Evolutionary conservation across 1,140 invertebrate genomes (phyloP), one percentile per base, ranked within the genome.

Genomic region (Bombyx mori): DNA sequence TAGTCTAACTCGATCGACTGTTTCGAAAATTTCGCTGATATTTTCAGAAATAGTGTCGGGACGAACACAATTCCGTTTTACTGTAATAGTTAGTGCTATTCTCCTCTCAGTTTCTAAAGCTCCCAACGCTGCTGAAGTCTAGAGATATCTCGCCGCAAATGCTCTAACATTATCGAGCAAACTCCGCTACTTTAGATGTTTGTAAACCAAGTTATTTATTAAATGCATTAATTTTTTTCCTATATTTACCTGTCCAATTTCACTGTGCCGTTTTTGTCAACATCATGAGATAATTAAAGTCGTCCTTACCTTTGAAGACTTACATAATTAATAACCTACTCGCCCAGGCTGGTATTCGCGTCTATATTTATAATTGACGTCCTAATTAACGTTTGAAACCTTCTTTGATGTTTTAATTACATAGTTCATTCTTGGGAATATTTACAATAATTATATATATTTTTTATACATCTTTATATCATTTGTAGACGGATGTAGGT

Each of bases 81-180:
- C 63, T 60, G 53, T 59, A 64, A 67, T 79, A 66, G 71, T 35
- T 75, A 70, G 61, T 56, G 57, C 69, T 61, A 75, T 76, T 78
- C 69, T 75, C 66, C 66, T 54, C 43, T 52, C 54, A 61, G 52
- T 47, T 56, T 62, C 56, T 58, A 47, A 12, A 12, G 45, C 45
- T 47, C 9, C 9, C 12, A 7, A 7, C 48, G 43, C 22, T n/a
- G 50, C 18, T 57, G 52, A 58, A 61, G 63, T 44, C 54, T 45
- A 55, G 46, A 49, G 51, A 53, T 54, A 51, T 61, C 52, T 57
- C 45, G 42, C 54, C 61, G 52, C 60, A 61, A 60, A 58, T 54
- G 54, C 55, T 56, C 47, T 68, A 59, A 63, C 63, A 69, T 63
- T 69, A 69, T 66, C 62, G 44, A 53, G 35, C 63, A 62, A 57